A percentile compares a stretch with the other conserved stretches of the same genome.
These are phyloP conservation scores for Dascyllus trimaculatus DNA, from an alignment of 2,113 vertebrate genomes.

Conservation along the genomic window DNA sequence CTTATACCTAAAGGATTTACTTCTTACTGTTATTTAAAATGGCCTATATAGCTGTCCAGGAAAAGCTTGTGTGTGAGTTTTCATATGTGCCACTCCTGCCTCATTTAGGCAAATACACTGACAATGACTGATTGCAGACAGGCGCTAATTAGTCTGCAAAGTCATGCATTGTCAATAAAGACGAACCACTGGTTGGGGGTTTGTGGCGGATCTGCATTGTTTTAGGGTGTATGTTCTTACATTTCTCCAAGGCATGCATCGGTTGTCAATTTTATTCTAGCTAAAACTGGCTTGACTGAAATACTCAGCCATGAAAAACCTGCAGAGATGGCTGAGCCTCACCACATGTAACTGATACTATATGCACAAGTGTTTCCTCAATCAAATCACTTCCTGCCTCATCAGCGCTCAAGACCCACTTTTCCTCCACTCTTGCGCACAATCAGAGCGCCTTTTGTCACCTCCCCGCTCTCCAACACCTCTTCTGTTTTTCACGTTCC, in stretches of 20 bases:
- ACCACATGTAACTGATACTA: background rate
- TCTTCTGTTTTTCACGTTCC: slow-evolving; percentile 6
- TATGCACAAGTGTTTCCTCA: slow-evolving; percentile 11
- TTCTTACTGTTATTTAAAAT: too few relatives aligned
- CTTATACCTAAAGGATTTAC: too few relatives aligned
- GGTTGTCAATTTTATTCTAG: background rate
- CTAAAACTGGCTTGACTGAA: background rate
- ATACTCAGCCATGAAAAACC: background rate
- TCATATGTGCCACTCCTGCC: background rate
- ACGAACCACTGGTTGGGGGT: background rate
- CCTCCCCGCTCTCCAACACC: background rate
- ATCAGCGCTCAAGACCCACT: slow-evolving; percentile 30
- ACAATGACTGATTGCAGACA: background rate
- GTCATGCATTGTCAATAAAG: background rate
- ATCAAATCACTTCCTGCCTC: slow-evolving; percentile 22
- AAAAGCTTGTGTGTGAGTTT: background rate
- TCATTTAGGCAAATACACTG: slow-evolving; percentile 2
- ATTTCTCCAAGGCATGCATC: background rate
- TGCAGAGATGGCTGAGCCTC: background rate
- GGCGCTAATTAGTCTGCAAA: background rate
- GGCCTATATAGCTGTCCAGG: too few relatives aligned
- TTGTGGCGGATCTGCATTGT: background rate
- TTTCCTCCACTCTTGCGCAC: slow-evolving; percentile 23
- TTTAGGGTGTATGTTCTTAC: background rate
- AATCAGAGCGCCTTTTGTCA: slow-evolving; percentile 50